Base-by-base conservation (phyloP, 2,797 vertebrate species). In the Enteromius anoplus region DNA sequence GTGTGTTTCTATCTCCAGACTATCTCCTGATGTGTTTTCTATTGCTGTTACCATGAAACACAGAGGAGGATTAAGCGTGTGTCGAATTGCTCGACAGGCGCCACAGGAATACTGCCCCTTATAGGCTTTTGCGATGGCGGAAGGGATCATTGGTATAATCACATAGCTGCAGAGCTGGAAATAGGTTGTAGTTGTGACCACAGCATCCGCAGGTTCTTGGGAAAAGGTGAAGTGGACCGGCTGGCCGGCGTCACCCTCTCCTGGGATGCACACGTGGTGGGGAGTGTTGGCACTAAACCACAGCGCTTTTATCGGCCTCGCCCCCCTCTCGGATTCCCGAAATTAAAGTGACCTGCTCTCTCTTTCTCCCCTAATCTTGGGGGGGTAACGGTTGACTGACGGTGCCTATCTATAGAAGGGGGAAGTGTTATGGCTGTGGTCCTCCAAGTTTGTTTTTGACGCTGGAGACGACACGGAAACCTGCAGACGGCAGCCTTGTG, bases 121-220 rank as follows among this genome's bases (percentile, higher is more conserved):
- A 76, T 84, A 75, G 77, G 71, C 81, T 83, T 65, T 68, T 80
- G 81, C 29, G 40, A 26, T 75, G 37, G 60, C 40, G 42, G 55
- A 79, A 58, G 78, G 19, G 53, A 75, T 87, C 83, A 82, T 78
- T 84, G 78, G 75, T 89, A 89, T 89, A 88, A 90, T 91, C 84
- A 69, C 86, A 78, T 90, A 89, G 87, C 80, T 87, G 85, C 81
- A 3, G 78, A 81, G 86, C 88, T 85, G 79, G 88, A 93, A 93
- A 93, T 92, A 91, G 92, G 85, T 88, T 88, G 87, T 83, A 82
- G 88, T 87, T 84, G 86, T 75, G 81, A 87, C 82, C 51, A 37
- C 45, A 84, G 90, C 87, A 87, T 89, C 80, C 60, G n/a, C 84
- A 88, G 85, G 86, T 92, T 90, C 66, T 79, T 51, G 15, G 15